phyloP scores from a whole-genome alignment of 2,113 vertebrate genomes.

The Clarias gariepinus region DNA sequence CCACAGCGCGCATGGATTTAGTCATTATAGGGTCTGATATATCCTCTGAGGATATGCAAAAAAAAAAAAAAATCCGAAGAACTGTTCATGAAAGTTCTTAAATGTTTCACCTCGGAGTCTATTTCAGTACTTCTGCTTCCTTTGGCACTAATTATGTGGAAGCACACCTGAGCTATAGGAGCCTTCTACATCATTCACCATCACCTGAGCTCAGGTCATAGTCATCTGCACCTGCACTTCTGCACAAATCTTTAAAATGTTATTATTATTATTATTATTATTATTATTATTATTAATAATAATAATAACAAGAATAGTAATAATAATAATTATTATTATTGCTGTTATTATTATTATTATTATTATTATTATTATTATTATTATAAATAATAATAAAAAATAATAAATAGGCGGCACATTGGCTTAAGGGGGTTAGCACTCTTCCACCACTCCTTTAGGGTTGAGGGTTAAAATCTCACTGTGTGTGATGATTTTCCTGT shows the following conservation, averaged over 20 bases:
- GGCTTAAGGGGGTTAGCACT: too few relatives aligned
- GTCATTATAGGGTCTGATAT: neutral
- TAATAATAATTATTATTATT: neutral
- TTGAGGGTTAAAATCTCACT: too few relatives aligned
- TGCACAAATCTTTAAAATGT: neutral
- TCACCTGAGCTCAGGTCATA: conserved; percentile 23
- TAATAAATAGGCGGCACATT: neutral
- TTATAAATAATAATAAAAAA: too few relatives aligned
- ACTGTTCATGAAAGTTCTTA: neutral
- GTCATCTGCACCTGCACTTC: neutral
- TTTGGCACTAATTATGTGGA: conserved; percentile 28
- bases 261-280: neutral
- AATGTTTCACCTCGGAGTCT: neutral
- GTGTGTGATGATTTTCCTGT: too few relatives aligned
- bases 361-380: neutral
- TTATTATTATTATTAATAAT: neutral
- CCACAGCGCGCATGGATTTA: neutral
- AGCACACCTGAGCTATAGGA: conserved; percentile 29
- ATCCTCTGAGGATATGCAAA: neutral
- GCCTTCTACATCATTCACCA: neutral
- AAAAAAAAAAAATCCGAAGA: neutral
- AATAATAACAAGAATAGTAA: neutral
- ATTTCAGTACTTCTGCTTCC: conserved; percentile 18
- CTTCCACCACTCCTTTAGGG: too few relatives aligned
- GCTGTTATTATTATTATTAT: neutral